These are phyloP conservation scores for Diadophis punctatus DNA, from an alignment of 2,113 vertebrate species.

Conservation along the genomic window DNA sequence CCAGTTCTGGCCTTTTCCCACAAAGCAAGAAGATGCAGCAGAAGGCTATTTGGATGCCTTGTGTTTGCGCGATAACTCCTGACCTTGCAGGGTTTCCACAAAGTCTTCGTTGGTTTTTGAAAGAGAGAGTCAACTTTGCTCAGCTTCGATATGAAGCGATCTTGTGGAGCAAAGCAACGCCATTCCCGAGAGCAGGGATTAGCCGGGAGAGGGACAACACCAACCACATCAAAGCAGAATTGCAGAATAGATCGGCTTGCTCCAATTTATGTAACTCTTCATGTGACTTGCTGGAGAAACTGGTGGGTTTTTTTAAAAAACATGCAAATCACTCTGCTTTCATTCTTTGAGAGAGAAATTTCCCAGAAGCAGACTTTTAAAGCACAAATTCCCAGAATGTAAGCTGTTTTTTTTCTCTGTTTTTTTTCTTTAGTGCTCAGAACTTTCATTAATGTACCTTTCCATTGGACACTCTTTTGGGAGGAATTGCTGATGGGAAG, in stretches of 20 bases:
- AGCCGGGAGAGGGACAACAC: background rate
- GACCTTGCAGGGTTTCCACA: background rate
- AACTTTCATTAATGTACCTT: background rate
- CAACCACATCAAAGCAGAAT: background rate
- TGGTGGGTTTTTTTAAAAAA: background rate
- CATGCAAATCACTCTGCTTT: background rate
- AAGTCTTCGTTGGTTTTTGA: background rate
- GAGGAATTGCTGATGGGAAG: background rate
- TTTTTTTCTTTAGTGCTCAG: background rate
- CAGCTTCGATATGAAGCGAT: background rate
- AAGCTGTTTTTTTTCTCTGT: background rate
- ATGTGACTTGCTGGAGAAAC: background rate
- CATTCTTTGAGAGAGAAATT: background rate
- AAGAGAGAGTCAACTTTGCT: background rate
- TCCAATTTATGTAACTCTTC: background rate
- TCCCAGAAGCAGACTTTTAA: background rate
- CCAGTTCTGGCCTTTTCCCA: background rate
- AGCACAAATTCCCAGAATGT: background rate
- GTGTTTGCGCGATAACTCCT: background rate
- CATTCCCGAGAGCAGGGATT: background rate
- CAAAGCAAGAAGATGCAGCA: background rate
- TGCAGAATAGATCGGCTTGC: background rate
- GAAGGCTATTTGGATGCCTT: background rate
- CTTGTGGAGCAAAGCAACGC: background rate
- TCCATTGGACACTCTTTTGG: background rate